Conservation (phyloP, 2,797 vertebrate genomes). For the Gobio occitaniae region DNA sequence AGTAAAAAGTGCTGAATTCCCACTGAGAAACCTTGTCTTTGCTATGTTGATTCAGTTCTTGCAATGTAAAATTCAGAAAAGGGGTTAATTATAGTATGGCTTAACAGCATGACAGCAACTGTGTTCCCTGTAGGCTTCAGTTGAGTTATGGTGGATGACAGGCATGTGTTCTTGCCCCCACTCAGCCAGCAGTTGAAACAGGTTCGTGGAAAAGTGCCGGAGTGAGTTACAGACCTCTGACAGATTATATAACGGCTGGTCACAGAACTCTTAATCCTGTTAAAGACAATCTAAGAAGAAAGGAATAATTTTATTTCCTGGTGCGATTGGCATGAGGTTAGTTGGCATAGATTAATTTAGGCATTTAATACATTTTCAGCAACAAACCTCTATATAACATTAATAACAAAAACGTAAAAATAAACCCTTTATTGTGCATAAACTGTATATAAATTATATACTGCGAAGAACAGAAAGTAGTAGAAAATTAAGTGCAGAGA, state of each 20-base stretch:
- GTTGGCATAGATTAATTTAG: constrained; percentile 31
- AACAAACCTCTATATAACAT: too few relatives aligned
- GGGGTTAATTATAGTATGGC: constrained; percentile 53
- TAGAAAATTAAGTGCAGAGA: not conserved
- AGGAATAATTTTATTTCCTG: constrained; percentile 39
- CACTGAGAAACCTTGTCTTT: constrained; percentile 21
- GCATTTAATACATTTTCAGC: constrained; percentile 12
- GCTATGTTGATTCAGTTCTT: constrained; percentile 48
- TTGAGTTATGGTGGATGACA: constrained; percentile 57
- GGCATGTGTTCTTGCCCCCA: constrained; percentile 43
- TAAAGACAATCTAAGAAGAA: constrained; percentile 53
- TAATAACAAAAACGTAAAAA: not conserved
- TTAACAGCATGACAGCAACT: constrained; percentile 34
- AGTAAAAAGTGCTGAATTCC: constrained; percentile 15
- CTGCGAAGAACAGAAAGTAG: not conserved
- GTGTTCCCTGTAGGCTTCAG: constrained; percentile 27
- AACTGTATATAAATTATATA: not conserved
- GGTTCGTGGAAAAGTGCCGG: constrained; percentile 61
- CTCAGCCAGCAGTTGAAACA: constrained; percentile 43
- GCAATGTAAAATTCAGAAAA: constrained; percentile 21
- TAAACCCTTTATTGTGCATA: not conserved
- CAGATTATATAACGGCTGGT: constrained; percentile 45
- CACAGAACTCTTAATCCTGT: constrained; percentile 64
- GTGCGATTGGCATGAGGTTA: not conserved
- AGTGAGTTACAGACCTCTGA: constrained; percentile 31